Conservation (phyloP, 1,140 invertebrate species). For the Chionoecetes opilio region DNA sequence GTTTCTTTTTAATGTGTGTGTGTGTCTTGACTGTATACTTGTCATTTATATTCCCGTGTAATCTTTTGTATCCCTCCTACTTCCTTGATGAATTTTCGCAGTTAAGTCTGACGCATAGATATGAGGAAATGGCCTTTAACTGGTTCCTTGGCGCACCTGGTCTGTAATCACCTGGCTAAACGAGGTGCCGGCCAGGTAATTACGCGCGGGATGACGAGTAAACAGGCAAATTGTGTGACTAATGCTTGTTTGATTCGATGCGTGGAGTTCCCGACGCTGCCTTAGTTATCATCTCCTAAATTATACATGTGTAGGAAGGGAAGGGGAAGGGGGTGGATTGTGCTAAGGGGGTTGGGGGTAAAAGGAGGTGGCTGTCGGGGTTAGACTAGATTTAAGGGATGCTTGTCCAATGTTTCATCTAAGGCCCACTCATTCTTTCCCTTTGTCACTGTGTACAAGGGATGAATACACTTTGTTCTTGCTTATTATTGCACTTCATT, state of each 20-base stretch:
- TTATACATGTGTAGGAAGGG: conserved; percentile 2
- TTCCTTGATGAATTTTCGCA: conserved; percentile 14
- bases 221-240: conserved; percentile 28
- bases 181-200: conserved; percentile 14
- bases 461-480: too few species aligned
- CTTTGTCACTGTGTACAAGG: too few species aligned
- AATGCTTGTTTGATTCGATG: background rate
- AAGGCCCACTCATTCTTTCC: too few species aligned
- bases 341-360: too few species aligned
- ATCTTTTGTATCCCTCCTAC: background rate
- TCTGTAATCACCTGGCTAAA: background rate
- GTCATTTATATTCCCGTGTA: background rate
- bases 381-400: too few species aligned
- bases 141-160: background rate
- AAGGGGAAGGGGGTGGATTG: too few species aligned
- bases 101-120: background rate
- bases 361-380: background rate
- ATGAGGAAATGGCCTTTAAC: background rate
- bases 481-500: too few species aligned
- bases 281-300: background rate
- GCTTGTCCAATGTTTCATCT: too few species aligned
- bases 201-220: conserved; percentile 6
- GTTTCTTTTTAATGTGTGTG: background rate
- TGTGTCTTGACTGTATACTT: too few species aligned
- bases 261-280: background rate